Base-by-base conservation (phyloP, 1,140 invertebrate species). In the Ooceraea biroi region DNA sequence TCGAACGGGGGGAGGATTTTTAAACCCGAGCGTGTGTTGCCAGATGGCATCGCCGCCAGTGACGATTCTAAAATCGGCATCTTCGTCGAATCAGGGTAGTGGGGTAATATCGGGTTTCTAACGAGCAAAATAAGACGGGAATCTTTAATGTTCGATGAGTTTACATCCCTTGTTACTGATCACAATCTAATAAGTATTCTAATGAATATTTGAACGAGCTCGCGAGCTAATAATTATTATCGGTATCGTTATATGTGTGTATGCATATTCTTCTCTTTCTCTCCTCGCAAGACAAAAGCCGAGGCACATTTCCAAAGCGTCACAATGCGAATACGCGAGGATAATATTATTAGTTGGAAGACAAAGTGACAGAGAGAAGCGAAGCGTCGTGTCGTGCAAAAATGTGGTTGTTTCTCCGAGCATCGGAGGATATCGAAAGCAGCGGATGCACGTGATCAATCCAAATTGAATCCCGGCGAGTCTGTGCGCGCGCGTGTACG, bases 91-190 rank as follows among this genome's bases (percentile, higher is more conserved):
- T 44, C 36, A 36, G 36, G 27, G 55, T 58, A 10, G 17, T 8
- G 2, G 8, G 12, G 30, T 74, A 74, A 74, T 41, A 4, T 36
- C 57, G 30, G n/a, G 10, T 30, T 36, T 22, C 55, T 74, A 87
- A 87, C 71, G 46, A 83, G 61, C 50, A 36, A 30, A 50, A 46
- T 7, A 30, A n/a, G 50, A 19, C 17, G 3, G n/a, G 14, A 17
- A 44, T 78, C 41, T 4, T 55, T 10, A 22, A 86, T 87, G 76
- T 65, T 86, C 83, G 57, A 86, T 41, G 48, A 72, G 30, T n/a
- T 46, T 22, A 36, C n/a, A 8, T 19, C 19, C n/a, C n/a, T 12
- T 41, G 0, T 10, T 14, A 5, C 7, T 57, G 44, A 19, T 66
- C 66, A 17, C 41, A 10, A 3, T 36, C 36, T 7, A 36, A 36